phyloP scores from a whole-genome alignment of 2,797 vertebrate genomes.

The Melanogrammus aeglefinus region DNA sequence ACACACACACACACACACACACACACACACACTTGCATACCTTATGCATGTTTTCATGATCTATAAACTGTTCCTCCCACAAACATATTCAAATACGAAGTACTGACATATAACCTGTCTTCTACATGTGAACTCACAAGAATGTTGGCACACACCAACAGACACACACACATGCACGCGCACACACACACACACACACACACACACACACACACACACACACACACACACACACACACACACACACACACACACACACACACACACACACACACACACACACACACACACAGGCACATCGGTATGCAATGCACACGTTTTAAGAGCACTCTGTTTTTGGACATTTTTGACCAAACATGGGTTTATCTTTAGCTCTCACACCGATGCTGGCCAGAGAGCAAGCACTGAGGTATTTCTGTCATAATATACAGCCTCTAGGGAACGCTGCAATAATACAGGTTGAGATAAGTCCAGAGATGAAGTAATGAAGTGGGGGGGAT shows the following conservation, averaged over 20 bases:
- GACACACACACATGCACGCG: background rate
- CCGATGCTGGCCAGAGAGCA: constrained; percentile 60
- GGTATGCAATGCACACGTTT: constrained; percentile 2
- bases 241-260: constrained; percentile 5
- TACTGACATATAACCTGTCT: constrained; percentile 1
- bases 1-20: background rate
- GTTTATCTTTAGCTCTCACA: constrained; percentile 73
- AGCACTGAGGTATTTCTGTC: constrained; percentile 69
- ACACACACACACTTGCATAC: constrained; percentile 2
- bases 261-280: constrained; percentile 34
- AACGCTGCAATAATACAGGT: constrained; percentile 53
- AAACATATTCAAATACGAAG: background rate
- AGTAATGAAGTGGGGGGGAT: background rate
- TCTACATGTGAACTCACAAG: constrained; percentile 5
- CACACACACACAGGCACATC: background rate
- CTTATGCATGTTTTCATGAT: background rate
- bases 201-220: constrained; percentile 7
- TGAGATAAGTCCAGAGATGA: constrained; percentile 21
- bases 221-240: constrained; percentile 9
- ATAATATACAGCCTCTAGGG: constrained; percentile 63
- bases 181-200: constrained; percentile 10
- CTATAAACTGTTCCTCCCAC: background rate
- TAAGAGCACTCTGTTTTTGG: constrained; percentile 17
- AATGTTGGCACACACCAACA: constrained; percentile 2
- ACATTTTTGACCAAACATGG: constrained; percentile 60